phyloP scores from a whole-genome alignment of 2,888 invertebrate genomes.

The Ectobius pallidus region DNA sequence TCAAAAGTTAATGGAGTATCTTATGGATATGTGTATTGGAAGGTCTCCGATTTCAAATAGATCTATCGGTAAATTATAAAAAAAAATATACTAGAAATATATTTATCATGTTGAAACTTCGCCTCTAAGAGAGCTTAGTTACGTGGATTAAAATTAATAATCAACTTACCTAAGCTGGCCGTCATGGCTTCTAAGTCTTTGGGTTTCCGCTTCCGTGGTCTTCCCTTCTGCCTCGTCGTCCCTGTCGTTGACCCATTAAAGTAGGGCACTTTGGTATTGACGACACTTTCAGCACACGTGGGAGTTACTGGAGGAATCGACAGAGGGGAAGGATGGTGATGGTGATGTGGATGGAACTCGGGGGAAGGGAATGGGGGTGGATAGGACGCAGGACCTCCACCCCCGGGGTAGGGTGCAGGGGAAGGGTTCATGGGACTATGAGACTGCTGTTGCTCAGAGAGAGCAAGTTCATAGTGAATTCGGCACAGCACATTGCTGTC shows the following conservation, averaged over 20 bases:
- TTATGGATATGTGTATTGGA: too few relatives aligned
- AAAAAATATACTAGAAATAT: too few relatives aligned
- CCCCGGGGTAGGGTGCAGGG: slow-evolving; percentile 30
- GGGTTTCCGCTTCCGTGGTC: slow-evolving; percentile 91
- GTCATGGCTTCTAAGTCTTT: slow-evolving; percentile 88
- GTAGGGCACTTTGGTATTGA: slow-evolving; percentile 61
- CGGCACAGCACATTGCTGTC: slow-evolving; percentile 89
- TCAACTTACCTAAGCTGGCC: slow-evolving; percentile 79
- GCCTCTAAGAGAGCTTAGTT: too few relatives aligned
- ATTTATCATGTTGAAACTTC: too few relatives aligned
- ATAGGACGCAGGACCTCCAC: slow-evolving; percentile 33
- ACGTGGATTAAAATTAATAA: too few relatives aligned
- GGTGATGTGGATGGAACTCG: slow-evolving; percentile 54
- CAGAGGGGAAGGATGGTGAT: slow-evolving; percentile 60
- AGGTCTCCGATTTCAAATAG: too few relatives aligned
- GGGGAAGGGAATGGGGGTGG: slow-evolving; percentile 60
- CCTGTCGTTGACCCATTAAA: slow-evolving; percentile 59
- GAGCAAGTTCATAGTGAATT: slow-evolving; percentile 68
- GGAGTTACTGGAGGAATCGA: slow-evolving; percentile 61
- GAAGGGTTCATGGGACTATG: too few relatives aligned
- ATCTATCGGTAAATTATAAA: too few relatives aligned
- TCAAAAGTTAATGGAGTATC: too few relatives aligned
- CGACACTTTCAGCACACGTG: slow-evolving; percentile 51
- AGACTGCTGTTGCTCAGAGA: slow-evolving; percentile 44
- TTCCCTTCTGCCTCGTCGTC: slow-evolving; percentile 85